Conservation (phyloP, 64 coral and sea anemone genomes). For the Cladopsammia gracilis region DNA sequence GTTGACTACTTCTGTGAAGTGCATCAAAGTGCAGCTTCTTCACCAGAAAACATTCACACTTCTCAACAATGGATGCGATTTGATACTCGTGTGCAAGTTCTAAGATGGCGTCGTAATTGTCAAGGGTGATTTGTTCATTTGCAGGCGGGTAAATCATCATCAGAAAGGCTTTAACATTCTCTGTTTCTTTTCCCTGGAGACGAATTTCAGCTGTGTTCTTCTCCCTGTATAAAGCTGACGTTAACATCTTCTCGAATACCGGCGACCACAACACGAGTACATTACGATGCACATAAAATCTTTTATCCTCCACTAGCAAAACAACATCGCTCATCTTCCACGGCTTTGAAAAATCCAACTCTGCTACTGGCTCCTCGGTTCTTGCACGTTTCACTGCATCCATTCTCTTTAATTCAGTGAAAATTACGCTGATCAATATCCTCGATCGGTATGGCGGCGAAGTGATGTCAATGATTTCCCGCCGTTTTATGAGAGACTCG, state of each 20-base stretch:
- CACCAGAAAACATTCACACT: constrained; percentile 44
- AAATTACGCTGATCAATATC: too few relatives aligned
- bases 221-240: constrained; percentile 4
- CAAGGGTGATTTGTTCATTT: not conserved
- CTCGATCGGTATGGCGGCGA: too few relatives aligned
- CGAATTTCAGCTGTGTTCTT: constrained; percentile 35
- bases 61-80: constrained; percentile 28
- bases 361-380: not conserved
- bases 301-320: constrained; percentile 30
- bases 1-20: not conserved
- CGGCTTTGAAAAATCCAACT: constrained; percentile 53
- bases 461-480: too few relatives aligned
- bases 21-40: not conserved
- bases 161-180: constrained; percentile 30
- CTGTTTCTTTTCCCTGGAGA: constrained; percentile 3
- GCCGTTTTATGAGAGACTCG: too few relatives aligned
- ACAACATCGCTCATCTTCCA: constrained; percentile 71
- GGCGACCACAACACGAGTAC: constrained; percentile 66
- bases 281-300: constrained; percentile 38
- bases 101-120: constrained; percentile 22
- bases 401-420: not conserved
- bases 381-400: not conserved
- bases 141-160: constrained; percentile 54
- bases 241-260: constrained; percentile 56
- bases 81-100: constrained; percentile 45